Conservation (phyloP, 2,888 invertebrate species). For the Carterocephalus palaemon region DNA sequence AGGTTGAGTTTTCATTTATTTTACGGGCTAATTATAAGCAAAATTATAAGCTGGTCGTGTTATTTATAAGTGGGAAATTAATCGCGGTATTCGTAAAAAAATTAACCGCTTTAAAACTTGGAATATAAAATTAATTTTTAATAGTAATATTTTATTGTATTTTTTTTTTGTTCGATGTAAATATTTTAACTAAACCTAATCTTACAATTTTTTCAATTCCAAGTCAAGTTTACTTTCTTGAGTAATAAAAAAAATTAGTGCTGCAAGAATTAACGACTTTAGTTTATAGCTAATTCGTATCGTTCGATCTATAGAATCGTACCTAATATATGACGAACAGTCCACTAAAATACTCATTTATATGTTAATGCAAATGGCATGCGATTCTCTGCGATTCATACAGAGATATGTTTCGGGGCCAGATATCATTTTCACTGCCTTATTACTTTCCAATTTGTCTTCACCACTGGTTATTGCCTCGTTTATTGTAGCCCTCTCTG, state of each 20-base stretch:
- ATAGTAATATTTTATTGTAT: too few species aligned
- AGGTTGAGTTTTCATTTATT: conserved; percentile 18
- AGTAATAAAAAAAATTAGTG: conserved; percentile 13
- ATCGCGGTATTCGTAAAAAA: conserved; percentile 12
- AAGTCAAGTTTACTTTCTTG: not conserved
- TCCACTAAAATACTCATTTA: conserved; percentile 77
- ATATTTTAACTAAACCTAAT: too few species aligned
- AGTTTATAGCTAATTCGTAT: conserved; percentile 51
- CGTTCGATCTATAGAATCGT: conserved; percentile 45
- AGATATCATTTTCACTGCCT: conserved; percentile 78
- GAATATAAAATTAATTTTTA: too few species aligned
- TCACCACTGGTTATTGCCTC: conserved; percentile 70
- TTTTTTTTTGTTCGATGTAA: too few species aligned
- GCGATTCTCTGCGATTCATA: conserved; percentile 68
- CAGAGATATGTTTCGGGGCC: conserved; percentile 66
- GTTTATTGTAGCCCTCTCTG: conserved; percentile 57
- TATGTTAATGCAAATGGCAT: conserved; percentile 72
- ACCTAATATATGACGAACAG: conserved; percentile 60
- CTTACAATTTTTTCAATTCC: too few species aligned
- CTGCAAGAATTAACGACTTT: conserved; percentile 38
- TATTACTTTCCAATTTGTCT: conserved; percentile 79
- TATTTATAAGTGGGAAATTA: conserved; percentile 21
- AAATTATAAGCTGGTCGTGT: conserved; percentile 21
- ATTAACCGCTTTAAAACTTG: not conserved
- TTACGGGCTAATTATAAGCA: conserved; percentile 21